Conservation (phyloP, 2,113 vertebrate species). For the Craseonycteris thonglongyai region DNA sequence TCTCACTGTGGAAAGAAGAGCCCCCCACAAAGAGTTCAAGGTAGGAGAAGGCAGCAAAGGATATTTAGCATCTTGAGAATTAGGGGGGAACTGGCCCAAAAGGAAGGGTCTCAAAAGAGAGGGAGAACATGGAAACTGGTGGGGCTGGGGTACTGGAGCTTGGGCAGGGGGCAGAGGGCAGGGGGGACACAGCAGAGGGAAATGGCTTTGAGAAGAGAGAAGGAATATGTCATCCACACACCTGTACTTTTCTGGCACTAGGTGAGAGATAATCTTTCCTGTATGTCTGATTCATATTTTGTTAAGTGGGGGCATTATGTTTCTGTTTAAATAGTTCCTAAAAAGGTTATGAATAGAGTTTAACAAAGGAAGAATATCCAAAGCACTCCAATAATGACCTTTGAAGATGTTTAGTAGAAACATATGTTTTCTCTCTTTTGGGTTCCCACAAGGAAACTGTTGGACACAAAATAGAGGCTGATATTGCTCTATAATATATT, state of each 20-base stretch:
- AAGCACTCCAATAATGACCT: not conserved
- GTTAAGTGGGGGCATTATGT: not conserved
- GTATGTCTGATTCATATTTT: not conserved
- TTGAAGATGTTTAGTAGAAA: not conserved
- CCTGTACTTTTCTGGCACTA: not conserved
- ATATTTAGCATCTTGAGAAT: not conserved
- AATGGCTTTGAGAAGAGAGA: not conserved
- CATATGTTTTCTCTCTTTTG: not conserved
- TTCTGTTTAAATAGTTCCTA: constrained; percentile 1
- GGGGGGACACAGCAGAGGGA: not conserved
- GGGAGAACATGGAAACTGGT: not conserved
- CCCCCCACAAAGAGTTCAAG: not conserved
- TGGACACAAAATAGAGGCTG: not conserved
- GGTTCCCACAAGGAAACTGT: not conserved
- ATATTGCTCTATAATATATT: not conserved
- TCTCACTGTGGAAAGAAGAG: not conserved
- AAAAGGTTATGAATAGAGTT: not conserved
- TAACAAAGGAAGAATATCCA: not conserved
- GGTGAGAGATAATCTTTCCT: not conserved
- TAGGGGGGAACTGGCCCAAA: not conserved
- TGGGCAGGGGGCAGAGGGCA: not conserved
- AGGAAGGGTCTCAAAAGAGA: not conserved
- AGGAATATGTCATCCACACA: not conserved
- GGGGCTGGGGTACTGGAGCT: not conserved
- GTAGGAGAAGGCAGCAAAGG: not conserved